phyloP scores from a whole-genome alignment of 2,797 vertebrate species.

The Pelobates cultripes region DNA sequence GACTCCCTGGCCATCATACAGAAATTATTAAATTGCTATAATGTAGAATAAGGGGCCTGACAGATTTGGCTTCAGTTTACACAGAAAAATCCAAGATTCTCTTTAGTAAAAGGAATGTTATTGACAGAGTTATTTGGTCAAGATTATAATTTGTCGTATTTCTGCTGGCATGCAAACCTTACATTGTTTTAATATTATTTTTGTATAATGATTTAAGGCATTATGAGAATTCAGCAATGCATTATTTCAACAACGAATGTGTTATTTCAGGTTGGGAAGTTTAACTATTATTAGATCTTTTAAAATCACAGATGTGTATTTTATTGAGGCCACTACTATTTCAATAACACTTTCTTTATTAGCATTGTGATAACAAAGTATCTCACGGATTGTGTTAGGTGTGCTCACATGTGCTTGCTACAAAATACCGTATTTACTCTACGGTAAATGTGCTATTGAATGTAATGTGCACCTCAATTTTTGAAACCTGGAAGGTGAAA shows the following conservation, averaged over 20 bases:
- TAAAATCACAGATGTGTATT: no score
- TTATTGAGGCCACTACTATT: no score
- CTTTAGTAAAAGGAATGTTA: constrained; percentile 40
- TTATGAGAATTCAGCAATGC: constrained; percentile 8
- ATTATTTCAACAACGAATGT: neutral
- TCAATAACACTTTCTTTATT: no score
- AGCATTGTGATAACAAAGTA: no score
- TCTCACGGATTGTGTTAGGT: no score
- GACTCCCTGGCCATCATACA: constrained; percentile 23
- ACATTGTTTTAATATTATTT: neutral
- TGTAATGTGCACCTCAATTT: no score
- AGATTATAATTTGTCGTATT: constrained; percentile 17
- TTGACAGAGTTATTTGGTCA: constrained; percentile 6
- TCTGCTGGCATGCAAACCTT: constrained; percentile 27
- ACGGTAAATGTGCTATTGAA: no score
- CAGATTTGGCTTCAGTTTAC: constrained; percentile 33
- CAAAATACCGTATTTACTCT: no score
- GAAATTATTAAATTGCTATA: constrained; percentile 36
- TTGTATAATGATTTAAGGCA: constrained; percentile 7
- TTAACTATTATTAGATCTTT: no score
- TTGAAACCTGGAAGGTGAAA: no score
- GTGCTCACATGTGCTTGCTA: no score
- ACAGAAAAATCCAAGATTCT: neutral
- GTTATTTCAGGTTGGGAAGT: no score
- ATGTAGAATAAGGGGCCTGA: constrained; percentile 26